Evolutionary conservation across 2,888 invertebrate species (phyloP).

Genomic region (Stomorhina lunata): DNA sequence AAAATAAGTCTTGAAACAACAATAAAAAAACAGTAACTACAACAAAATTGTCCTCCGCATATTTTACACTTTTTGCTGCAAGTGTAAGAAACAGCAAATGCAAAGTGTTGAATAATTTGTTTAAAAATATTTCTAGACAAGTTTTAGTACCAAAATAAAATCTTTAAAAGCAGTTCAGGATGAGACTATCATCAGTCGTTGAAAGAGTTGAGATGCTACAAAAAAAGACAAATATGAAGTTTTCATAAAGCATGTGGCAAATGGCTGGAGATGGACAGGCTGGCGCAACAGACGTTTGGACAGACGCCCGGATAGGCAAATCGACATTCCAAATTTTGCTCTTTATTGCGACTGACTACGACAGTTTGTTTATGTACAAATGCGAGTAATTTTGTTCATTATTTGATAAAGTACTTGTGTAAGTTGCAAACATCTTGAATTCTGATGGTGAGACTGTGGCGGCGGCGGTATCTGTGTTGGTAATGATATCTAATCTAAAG

Average conservation of each 20-base stretch:
- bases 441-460: not conserved
- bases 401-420: conserved; percentile 53
- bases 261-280: conserved; percentile 26
- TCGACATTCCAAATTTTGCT: conserved; percentile 38
- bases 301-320: not conserved
- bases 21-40: not conserved
- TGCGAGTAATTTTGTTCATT: conserved; percentile 46
- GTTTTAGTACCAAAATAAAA: conserved; percentile 59
- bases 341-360: not conserved
- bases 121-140: conserved; percentile 75
- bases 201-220: conserved; percentile 13
- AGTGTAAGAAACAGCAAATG: conserved; percentile 69
- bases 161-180: conserved; percentile 21
- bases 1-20: not conserved
- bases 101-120: conserved; percentile 78
- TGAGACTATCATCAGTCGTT: not conserved
- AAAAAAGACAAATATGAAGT: conserved; percentile 58
- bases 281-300: not conserved
- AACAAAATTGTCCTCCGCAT: conserved; percentile 40
- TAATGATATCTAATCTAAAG: not conserved
- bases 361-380: conserved; percentile 36
- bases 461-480: not conserved
- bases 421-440: conserved; percentile 48
- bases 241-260: conserved; percentile 48
- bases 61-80: conserved; percentile 48